Evolutionary conservation across 2,888 invertebrate genomes (phyloP).

Genomic region (Andrena fulva): DNA sequence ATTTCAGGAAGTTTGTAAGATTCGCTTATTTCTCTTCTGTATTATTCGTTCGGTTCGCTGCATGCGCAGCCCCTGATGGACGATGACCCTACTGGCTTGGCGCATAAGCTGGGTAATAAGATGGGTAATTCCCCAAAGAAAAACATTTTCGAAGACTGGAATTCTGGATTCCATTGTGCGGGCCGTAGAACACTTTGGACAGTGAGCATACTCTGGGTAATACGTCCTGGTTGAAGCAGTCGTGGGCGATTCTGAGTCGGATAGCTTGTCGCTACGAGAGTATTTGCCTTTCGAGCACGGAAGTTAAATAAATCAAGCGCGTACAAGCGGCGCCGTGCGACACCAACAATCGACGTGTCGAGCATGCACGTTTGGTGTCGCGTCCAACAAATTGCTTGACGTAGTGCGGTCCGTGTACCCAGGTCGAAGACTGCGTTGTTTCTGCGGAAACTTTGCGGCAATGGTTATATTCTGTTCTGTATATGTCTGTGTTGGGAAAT

Average conservation of each 20-base stretch:
- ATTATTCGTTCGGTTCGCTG: not conserved
- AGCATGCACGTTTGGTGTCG: constrained; percentile 65
- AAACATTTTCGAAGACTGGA: too few species aligned
- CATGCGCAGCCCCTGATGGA: not conserved
- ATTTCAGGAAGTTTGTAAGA: not conserved
- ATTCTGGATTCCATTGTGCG: too few species aligned
- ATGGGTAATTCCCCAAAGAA: too few species aligned
- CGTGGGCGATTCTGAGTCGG: not conserved
- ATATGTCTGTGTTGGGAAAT: too few species aligned
- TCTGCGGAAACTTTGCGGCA: not conserved
- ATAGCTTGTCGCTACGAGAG: constrained; percentile 8
- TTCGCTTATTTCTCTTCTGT: not conserved
- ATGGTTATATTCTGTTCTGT: too few species aligned
- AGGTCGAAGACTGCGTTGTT: constrained; percentile 35
- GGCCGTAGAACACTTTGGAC: too few species aligned
- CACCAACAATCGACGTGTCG: constrained; percentile 69
- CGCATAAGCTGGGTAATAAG: too few species aligned
- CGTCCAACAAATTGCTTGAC: constrained; percentile 55
- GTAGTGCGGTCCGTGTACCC: constrained; percentile 26
- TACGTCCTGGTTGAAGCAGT: too few species aligned
- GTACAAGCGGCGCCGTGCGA: constrained; percentile 35
- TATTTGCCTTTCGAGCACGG: constrained; percentile 42
- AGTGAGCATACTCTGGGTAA: too few species aligned
- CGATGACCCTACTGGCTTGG: too few species aligned
- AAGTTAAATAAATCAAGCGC: constrained; percentile 69